Evolutionary conservation across 1,140 invertebrate genomes (phyloP).

Genomic region (Schmidtea mediterranea): DNA sequence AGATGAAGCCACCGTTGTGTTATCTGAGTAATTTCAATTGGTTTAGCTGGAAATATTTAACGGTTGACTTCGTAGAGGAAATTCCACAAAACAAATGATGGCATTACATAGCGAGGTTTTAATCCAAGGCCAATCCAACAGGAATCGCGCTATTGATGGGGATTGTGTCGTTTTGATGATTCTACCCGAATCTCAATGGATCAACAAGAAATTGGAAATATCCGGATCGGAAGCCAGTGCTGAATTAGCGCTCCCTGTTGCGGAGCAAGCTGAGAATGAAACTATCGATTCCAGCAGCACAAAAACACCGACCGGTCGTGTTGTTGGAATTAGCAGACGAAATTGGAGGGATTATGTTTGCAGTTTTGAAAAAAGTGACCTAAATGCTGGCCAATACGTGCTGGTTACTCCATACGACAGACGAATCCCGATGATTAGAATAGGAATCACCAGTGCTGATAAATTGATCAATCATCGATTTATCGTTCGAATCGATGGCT

Average conservation of each 20-base stretch:
- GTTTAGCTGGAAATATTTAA: not conserved
- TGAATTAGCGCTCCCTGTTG: constrained; percentile 6
- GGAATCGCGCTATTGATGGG: constrained; percentile 82
- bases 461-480: constrained; percentile 22
- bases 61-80: not conserved
- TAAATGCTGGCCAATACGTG: not conserved
- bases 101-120: constrained; percentile 37
- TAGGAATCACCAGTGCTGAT: constrained; percentile 23
- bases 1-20: not conserved
- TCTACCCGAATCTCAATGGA: constrained; percentile 65
- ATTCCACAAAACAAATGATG: constrained; percentile 6
- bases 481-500: constrained; percentile 28
- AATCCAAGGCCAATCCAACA: constrained; percentile 52
- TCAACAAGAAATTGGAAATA: constrained; percentile 30
- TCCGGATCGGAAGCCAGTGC: constrained; percentile 27
- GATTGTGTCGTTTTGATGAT: constrained; percentile 74
- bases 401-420: constrained; percentile 27
- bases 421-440: constrained; percentile 28
- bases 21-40: constrained; percentile 1
- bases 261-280: not conserved
- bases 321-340: constrained; percentile 75
- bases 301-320: constrained; percentile 50
- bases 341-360: constrained; percentile 50
- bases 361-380: constrained; percentile 14
- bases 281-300: not conserved